Percentiles rank a stretch among this genome's conserved stretches.
Conservation (phyloP, 2,797 vertebrate genomes). For the Danio kyathit region DNA sequence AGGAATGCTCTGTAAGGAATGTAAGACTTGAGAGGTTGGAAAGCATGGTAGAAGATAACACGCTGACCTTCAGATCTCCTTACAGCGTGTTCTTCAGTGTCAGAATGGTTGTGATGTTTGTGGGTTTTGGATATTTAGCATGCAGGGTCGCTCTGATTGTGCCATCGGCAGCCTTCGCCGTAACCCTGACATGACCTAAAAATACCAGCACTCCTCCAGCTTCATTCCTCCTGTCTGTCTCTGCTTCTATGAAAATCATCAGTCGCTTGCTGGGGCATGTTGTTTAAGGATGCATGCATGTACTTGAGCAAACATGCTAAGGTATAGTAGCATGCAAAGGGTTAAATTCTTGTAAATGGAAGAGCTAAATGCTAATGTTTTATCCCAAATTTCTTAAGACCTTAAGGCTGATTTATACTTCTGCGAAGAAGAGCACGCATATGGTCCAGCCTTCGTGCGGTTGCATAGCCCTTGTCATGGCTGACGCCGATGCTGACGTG, state of each 20-base stretch:
- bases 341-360: background rate
- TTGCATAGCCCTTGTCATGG: no score
- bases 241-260: conserved; percentile 48
- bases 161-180: conserved; percentile 41
- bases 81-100: conserved; percentile 16
- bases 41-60: background rate
- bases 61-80: conserved; percentile 32
- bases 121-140: conserved; percentile 32
- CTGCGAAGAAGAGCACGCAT: no score
- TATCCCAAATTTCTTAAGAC: background rate
- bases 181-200: conserved; percentile 56
- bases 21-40: background rate
- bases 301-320: background rate
- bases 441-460: no score
- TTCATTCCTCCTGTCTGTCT: conserved; percentile 40
- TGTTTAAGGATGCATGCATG: background rate
- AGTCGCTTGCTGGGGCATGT: background rate
- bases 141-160: background rate
- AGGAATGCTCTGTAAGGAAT: conserved; percentile 1
- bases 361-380: background rate
- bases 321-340: background rate
- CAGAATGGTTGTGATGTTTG: conserved; percentile 39
- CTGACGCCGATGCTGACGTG: no score
- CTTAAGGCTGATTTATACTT: no score
- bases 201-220: conserved; percentile 52